A percentile compares a stretch with the other conserved stretches of the same genome.
Evolutionary conservation across 2,113 vertebrate genomes (phyloP).

Genomic region (Eptesicus fuscus): DNA sequence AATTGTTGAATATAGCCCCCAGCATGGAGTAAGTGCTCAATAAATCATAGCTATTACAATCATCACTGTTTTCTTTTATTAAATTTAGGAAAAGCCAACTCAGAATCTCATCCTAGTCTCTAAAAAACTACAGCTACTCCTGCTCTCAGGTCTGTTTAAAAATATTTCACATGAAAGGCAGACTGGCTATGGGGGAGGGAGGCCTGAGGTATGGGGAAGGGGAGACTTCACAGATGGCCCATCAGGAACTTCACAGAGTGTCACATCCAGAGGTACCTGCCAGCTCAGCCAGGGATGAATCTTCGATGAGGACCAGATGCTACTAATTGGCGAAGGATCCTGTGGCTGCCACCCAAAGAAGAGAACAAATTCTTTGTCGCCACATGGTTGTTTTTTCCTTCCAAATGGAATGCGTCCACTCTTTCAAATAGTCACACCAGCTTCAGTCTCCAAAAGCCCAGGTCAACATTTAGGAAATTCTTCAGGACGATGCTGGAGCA

Average conservation of each 20-base stretch:
- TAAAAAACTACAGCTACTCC: not conserved
- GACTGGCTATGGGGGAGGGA: not conserved
- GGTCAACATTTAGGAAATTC: not conserved
- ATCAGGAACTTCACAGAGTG: conserved; percentile 61
- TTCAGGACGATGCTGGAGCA: not conserved
- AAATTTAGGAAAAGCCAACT: conserved; percentile 24
- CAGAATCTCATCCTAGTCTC: not conserved
- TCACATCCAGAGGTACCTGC: conserved; percentile 66
- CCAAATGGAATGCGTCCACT: conserved; percentile 59
- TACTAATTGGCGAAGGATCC: conserved; percentile 67
- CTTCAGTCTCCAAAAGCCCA: not conserved
- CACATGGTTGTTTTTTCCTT: conserved; percentile 55
- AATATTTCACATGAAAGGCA: conserved; percentile 61
- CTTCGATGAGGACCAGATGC: conserved; percentile 73
- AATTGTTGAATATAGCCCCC: not conserved
- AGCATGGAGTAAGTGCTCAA: not conserved
- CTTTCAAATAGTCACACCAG: conserved; percentile 5
- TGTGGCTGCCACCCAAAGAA: conserved; percentile 64
- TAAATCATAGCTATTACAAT: not conserved
- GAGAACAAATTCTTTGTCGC: conserved; percentile 60
- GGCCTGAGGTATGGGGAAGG: conserved; percentile 32
- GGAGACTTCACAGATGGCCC: conserved; percentile 68
- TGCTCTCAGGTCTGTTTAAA: conserved; percentile 56
- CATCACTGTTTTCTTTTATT: not conserved
- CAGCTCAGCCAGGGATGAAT: conserved; percentile 59